These are phyloP conservation scores for Conger conger DNA, from an alignment of 2,113 vertebrate species.

Conservation along the genomic window DNA sequence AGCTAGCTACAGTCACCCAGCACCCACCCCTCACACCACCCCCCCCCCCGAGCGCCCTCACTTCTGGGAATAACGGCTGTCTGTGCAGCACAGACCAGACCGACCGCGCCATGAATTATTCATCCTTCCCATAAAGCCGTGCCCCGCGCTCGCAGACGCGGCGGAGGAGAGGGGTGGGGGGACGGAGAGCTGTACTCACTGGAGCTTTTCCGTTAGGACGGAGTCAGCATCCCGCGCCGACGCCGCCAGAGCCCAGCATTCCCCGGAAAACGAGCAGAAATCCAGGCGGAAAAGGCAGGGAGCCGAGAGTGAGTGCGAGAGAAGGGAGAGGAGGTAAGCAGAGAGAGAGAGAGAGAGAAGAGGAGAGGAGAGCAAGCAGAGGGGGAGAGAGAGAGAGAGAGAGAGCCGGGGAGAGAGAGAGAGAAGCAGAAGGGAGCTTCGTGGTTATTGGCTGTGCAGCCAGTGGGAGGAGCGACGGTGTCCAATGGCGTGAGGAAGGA, in stretches of 20 bases:
- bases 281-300: constrained; percentile 56
- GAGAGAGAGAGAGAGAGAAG: constrained; percentile 36
- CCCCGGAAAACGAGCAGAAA: constrained; percentile 38
- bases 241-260: constrained; percentile 55
- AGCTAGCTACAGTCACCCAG: neutral
- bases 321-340: constrained; percentile 20
- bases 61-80: constrained; percentile 16
- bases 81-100: constrained; percentile 40
- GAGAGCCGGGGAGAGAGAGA: constrained; percentile 28
- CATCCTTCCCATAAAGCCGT: constrained; percentile 44
- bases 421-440: constrained; percentile 17
- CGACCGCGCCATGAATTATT: constrained; percentile 58
- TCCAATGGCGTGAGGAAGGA: constrained; percentile 45
- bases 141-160: constrained; percentile 1
- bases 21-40: too few relatives aligned
- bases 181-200: constrained; percentile 63
- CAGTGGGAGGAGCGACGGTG: constrained; percentile 46
- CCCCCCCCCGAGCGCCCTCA: neutral
- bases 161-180: neutral
- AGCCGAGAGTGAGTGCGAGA: constrained; percentile 55
- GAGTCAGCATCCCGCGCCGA: constrained; percentile 56
- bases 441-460: constrained; percentile 45
- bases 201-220: constrained; percentile 47
- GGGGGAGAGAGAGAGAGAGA: constrained; percentile 8
- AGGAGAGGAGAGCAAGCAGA: constrained; percentile 28